phyloP scores from a whole-genome alignment of 2,113 vertebrate species.

The Oncorhynchus mykiss region DNA sequence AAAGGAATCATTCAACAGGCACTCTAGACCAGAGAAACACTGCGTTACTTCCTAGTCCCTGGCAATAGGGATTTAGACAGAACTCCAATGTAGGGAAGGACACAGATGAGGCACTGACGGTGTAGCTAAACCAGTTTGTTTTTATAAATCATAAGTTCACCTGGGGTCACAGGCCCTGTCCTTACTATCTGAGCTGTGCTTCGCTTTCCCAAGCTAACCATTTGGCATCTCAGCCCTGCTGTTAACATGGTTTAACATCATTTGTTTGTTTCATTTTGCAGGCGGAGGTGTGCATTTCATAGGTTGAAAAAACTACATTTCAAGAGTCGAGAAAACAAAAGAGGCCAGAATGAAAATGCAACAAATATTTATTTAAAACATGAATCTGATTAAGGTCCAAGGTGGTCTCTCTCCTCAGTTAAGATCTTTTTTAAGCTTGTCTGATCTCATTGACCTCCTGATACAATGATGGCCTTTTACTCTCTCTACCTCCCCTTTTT shows the following conservation, averaged over 20 bases:
- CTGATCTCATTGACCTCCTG: slow-evolving; percentile 14
- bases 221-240: too few species aligned
- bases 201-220: too few species aligned
- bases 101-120: too few species aligned
- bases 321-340: not conserved
- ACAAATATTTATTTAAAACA: slow-evolving; percentile 12
- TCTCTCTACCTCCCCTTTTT: slow-evolving; percentile 30
- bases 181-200: too few species aligned
- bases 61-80: not conserved
- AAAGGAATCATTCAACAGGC: slow-evolving; percentile 18
- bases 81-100: too few species aligned
- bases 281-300: not conserved
- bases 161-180: too few species aligned
- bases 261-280: not conserved
- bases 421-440: slow-evolving; percentile 1
- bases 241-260: not conserved
- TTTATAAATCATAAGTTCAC: too few species aligned
- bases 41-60: slow-evolving; percentile 6
- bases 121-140: too few species aligned
- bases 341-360: not conserved
- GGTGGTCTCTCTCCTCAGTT: not conserved
- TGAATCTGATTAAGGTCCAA: slow-evolving; percentile 7
- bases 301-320: not conserved
- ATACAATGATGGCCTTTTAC: not conserved
- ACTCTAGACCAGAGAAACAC: not conserved